Percentiles rank a stretch among this genome's conserved stretches.
Conservation (phyloP, 2,888 invertebrate species). For the Chironomus riparius region DNA sequence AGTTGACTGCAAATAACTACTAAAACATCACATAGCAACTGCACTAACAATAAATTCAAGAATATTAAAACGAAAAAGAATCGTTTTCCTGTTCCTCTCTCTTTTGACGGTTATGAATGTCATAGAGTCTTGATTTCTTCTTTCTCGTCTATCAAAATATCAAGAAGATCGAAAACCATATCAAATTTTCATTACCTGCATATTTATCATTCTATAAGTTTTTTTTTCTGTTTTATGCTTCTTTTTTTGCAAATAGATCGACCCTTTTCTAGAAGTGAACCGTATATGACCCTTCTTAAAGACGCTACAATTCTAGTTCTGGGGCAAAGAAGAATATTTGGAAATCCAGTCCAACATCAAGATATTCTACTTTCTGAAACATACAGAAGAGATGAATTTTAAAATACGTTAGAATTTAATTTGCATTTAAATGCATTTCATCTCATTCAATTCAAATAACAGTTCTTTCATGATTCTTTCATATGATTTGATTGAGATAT, state of each 20-base stretch:
- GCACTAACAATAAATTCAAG: too few relatives aligned
- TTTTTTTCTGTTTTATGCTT: too few relatives aligned
- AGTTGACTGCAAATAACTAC: too few relatives aligned
- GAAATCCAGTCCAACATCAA: not conserved
- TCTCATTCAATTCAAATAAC: not conserved
- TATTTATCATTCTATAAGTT: not conserved
- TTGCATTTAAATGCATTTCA: not conserved
- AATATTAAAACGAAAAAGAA: too few relatives aligned
- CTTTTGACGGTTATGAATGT: too few relatives aligned
- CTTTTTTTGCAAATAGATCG: not conserved
- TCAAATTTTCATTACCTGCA: slow-evolving; percentile 22
- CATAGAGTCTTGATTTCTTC: not conserved
- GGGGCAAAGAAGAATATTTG: not conserved
- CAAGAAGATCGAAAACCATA: not conserved
- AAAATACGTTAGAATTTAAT: not conserved
- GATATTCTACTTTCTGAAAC: not conserved
- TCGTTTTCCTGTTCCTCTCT: too few relatives aligned
- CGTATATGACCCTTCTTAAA: not conserved
- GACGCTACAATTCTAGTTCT: not conserved
- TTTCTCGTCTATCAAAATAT: not conserved
- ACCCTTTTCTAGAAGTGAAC: slow-evolving; percentile 1
- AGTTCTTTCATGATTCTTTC: too few relatives aligned
- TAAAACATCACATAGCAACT: too few relatives aligned
- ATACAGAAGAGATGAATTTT: too few relatives aligned
- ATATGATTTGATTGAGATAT: not conserved